phyloP scores from a whole-genome alignment of 1,140 invertebrate species.

The Leptinotarsa undecemlineata region DNA sequence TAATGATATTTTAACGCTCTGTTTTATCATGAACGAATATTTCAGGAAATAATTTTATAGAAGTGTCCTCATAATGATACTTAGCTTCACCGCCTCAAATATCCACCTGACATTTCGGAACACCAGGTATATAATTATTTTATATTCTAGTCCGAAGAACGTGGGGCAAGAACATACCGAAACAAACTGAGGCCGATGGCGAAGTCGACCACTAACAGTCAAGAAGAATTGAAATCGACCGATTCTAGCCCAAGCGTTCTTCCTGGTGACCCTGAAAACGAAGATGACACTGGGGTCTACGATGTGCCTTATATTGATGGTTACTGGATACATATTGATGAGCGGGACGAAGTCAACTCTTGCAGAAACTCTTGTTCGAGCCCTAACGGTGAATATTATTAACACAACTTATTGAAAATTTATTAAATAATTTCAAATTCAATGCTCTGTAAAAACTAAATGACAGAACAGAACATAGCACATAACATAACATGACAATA shows the following conservation, averaged over 20 bases:
- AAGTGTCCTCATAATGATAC: too few relatives aligned
- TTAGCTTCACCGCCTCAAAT: too few relatives aligned
- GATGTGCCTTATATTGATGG: slow-evolving; percentile 71
- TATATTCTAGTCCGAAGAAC: slow-evolving; percentile 71
- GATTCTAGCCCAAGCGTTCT: slow-evolving; percentile 68
- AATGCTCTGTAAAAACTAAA: too few relatives aligned
- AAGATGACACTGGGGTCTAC: slow-evolving; percentile 69
- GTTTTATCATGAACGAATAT: too few relatives aligned
- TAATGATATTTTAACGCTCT: too few relatives aligned
- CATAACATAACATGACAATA: too few relatives aligned
- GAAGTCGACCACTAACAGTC: slow-evolving; percentile 71
- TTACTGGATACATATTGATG: slow-evolving; percentile 77
- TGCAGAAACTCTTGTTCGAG: slow-evolving; percentile 19
- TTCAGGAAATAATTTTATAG: too few relatives aligned
- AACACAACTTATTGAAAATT: too few relatives aligned
- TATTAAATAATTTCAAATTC: too few relatives aligned
- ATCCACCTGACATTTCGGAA: too few relatives aligned
- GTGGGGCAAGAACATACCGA: slow-evolving; percentile 66
- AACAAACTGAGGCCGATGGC: slow-evolving; percentile 66
- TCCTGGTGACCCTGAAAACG: slow-evolving; percentile 67
- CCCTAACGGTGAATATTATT: slow-evolving; percentile 2
- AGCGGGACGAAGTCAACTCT: slow-evolving; percentile 60
- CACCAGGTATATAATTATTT: not conserved
- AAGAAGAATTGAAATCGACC: slow-evolving; percentile 71
- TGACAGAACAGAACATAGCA: too few relatives aligned